Conservation (phyloP, 2,888 invertebrate genomes). For the Petrophora chlorosata region DNA sequence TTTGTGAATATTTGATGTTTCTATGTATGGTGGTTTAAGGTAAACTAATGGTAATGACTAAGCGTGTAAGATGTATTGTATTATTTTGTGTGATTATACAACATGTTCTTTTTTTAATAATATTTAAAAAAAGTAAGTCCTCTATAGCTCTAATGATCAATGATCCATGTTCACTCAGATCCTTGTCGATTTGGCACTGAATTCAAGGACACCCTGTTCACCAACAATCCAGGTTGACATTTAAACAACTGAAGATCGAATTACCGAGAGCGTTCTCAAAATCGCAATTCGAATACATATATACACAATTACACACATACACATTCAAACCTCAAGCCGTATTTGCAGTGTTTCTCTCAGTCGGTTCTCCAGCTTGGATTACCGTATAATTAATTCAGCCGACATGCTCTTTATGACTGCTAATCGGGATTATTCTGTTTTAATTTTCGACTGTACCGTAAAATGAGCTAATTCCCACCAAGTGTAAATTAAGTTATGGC, state of each 20-base stretch:
- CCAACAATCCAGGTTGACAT: slow-evolving; percentile 11
- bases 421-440: slow-evolving; percentile 25
- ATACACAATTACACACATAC: slow-evolving; percentile 4
- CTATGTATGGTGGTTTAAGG: too few relatives aligned
- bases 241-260: slow-evolving; percentile 22
- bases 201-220: not conserved
- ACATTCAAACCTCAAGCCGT: slow-evolving; percentile 6
- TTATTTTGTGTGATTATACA: too few relatives aligned
- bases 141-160: too few relatives aligned
- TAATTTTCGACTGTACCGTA: slow-evolving; percentile 16
- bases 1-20: too few relatives aligned
- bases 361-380: slow-evolving; percentile 41
- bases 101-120: too few relatives aligned
- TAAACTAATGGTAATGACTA: too few relatives aligned
- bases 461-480: not conserved
- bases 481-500: not conserved
- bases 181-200: too few relatives aligned
- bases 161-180: too few relatives aligned
- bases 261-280: slow-evolving; percentile 19
- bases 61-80: too few relatives aligned
- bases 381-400: slow-evolving; percentile 33
- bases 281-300: slow-evolving; percentile 12
- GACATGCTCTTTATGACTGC: slow-evolving; percentile 29
- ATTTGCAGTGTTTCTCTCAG: slow-evolving; percentile 20
- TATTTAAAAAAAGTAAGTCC: too few relatives aligned